Conservation (phyloP, 1,140 invertebrate species). For the Cylas formicarius region DNA sequence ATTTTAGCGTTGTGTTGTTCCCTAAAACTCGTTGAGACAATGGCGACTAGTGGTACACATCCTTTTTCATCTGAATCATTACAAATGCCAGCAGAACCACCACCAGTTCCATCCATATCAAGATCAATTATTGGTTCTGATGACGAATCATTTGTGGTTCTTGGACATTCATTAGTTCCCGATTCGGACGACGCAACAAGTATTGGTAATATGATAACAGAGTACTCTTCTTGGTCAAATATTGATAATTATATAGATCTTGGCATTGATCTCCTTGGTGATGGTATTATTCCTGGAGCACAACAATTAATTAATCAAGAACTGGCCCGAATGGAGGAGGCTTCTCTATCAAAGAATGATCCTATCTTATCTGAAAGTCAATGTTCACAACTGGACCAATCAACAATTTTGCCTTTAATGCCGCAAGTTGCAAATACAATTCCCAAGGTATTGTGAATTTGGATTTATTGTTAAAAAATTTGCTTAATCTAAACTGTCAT, state of each 20-base stretch:
- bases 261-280: not conserved
- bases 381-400: not conserved
- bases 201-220: no score
- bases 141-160: slow-evolving; percentile 18
- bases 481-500: not conserved
- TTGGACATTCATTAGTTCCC: slow-evolving; percentile 7
- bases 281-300: slow-evolving; percentile 2
- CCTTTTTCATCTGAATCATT: not conserved
- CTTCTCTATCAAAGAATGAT: not conserved
- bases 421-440: not conserved
- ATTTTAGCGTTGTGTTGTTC: no score
- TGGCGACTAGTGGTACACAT: no score
- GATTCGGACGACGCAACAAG: not conserved
- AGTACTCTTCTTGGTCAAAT: no score
- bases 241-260: slow-evolving; percentile 1
- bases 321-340: slow-evolving; percentile 3
- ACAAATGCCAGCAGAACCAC: slow-evolving; percentile 10
- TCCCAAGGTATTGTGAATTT: not conserved
- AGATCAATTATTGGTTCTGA: no score
- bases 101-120: slow-evolving; percentile 3
- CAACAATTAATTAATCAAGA: slow-evolving; percentile 6
- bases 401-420: slow-evolving; percentile 4
- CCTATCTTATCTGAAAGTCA: not conserved
- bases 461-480: not conserved
- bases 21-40: no score